phyloP scores from a whole-genome alignment of 2,888 invertebrate genomes.

The Steromphala cineraria region DNA sequence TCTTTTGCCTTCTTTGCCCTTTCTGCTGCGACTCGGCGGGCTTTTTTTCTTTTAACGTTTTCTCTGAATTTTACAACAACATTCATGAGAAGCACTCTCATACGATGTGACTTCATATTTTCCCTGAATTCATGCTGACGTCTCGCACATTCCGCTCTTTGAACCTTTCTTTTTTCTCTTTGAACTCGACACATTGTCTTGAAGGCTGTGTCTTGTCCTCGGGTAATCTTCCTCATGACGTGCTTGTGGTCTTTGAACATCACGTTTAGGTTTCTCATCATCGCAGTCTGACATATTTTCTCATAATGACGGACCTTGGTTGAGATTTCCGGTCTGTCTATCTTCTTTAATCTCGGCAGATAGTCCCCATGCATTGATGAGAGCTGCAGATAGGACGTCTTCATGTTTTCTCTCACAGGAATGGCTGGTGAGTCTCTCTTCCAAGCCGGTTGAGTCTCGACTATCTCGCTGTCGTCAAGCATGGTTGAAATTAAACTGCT shows the following conservation, averaged over 20 bases:
- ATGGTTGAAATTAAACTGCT: no score
- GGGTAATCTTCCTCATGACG: conserved; percentile 2
- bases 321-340: conserved; percentile 1
- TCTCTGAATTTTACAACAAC: conserved; percentile 23
- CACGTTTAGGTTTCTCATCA: conserved; percentile 9
- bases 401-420: conserved; percentile 6
- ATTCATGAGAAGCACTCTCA: neutral
- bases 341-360: neutral
- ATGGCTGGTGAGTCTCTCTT: neutral
- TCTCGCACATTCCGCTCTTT: conserved; percentile 22
- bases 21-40: neutral
- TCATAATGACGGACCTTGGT: conserved; percentile 14
- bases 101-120: conserved; percentile 3
- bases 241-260: conserved; percentile 26
- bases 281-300: neutral
- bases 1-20: neutral
- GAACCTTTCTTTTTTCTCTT: conserved; percentile 19
- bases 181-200: conserved; percentile 23
- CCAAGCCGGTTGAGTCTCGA: neutral
- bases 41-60: conserved; percentile 25
- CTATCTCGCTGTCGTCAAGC: neutral
- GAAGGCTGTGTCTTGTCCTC: conserved; percentile 11
- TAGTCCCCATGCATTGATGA: neutral
- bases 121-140: conserved; percentile 18
- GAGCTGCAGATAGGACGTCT: neutral